Conservation (phyloP, 2,888 invertebrate genomes). For the Microctonus aethiopoides region DNA sequence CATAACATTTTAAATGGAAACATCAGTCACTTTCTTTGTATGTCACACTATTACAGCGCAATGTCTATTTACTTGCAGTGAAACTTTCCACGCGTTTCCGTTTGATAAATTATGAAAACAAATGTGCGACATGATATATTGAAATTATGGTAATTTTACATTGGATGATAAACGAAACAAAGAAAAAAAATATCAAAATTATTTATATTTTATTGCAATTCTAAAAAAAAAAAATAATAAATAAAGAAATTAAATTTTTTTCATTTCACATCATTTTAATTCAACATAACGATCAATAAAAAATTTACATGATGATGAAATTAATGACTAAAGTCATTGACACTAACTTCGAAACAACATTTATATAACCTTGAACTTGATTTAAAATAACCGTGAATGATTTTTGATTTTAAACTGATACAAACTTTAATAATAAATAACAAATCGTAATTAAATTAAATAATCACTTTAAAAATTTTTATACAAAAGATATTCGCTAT, state of each 20-base stretch:
- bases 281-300: no score
- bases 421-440: no score
- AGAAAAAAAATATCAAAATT: no score
- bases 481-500: not conserved
- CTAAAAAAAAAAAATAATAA: no score
- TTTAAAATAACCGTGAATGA: not conserved
- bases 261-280: no score
- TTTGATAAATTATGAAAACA: slow-evolving; percentile 27
- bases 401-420: no score
- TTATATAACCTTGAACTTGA: not conserved
- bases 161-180: not conserved
- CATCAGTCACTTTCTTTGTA: not conserved
- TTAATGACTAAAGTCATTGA: no score
- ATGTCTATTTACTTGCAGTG: not conserved
- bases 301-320: no score
- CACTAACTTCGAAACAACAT: not conserved
- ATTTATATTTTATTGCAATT: not conserved
- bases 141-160: not conserved
- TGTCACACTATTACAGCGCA: not conserved
- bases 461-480: not conserved
- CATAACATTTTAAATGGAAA: not conserved
- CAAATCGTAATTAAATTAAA: no score
- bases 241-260: no score
- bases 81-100: slow-evolving; percentile 18
- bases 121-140: not conserved